phyloP scores from a whole-genome alignment of 2,888 invertebrate genomes.

The Julus scandinavius region DNA sequence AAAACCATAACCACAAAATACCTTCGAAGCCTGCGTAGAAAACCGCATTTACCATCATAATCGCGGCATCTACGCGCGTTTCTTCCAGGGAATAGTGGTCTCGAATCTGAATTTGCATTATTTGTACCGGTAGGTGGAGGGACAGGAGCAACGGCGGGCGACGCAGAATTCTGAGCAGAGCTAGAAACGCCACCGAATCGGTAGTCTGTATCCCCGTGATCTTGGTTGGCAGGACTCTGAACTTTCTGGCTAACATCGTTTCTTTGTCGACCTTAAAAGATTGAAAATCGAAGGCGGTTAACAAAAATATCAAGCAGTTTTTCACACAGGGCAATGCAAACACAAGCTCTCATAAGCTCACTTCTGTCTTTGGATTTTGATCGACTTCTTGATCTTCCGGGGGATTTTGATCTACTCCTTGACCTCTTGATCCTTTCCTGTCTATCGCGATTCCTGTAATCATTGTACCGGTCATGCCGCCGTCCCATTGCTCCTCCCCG shows the following conservation, averaged over 20 bases:
- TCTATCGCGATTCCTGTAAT: conserved; percentile 64
- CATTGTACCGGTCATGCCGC: conserved; percentile 58
- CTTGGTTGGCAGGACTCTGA: conserved; percentile 52
- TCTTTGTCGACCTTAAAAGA: conserved; percentile 52
- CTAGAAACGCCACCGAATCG: conserved; percentile 52
- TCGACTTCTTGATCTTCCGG: conserved; percentile 56
- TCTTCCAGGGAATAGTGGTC: conserved; percentile 64
- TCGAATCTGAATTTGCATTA: conserved; percentile 23
- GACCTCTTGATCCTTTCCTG: conserved; percentile 39
- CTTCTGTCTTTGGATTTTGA: conserved; percentile 56
- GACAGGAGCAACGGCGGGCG: background rate
- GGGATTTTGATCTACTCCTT: conserved; percentile 59
- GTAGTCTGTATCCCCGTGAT: conserved; percentile 60
- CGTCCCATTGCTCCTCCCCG: conserved; percentile 53
- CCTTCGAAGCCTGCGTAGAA: background rate
- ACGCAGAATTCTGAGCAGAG: conserved; percentile 31
- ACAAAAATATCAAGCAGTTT: background rate
- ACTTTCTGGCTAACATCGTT: conserved; percentile 53
- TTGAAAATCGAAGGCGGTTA: background rate
- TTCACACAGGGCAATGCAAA: background rate
- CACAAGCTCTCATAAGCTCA: background rate
- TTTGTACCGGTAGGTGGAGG: conserved; percentile 37
- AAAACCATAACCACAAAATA: background rate
- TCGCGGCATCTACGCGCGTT: conserved; percentile 75
- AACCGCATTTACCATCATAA: conserved; percentile 77